Evolutionary conservation across 2,113 vertebrate species (phyloP).

Genomic region (Ancistrus triradiatus): DNA sequence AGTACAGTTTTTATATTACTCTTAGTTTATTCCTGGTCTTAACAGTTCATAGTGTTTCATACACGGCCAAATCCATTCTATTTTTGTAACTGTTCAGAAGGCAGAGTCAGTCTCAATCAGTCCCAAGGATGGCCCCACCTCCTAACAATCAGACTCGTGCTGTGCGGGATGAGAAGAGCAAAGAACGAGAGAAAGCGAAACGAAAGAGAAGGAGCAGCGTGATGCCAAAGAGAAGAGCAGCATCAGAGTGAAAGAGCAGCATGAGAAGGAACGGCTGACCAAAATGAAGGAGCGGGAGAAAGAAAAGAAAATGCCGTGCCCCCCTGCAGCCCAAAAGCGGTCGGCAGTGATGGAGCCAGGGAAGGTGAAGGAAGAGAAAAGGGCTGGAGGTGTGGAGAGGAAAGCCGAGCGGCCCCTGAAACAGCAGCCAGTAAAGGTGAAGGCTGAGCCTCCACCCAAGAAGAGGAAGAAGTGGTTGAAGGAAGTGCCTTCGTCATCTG

Average conservation of each 20-base stretch:
- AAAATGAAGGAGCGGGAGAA: slow-evolving; percentile 50
- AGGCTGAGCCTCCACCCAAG: slow-evolving; percentile 86
- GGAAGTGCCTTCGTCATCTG: slow-evolving; percentile 78
- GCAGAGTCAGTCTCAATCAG: not conserved
- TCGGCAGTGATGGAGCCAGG: slow-evolving; percentile 49
- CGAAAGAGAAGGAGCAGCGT: slow-evolving; percentile 50
- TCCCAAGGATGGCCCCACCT: not conserved
- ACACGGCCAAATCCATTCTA: no score
- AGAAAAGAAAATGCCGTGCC: slow-evolving; percentile 42
- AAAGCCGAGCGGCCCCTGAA: slow-evolving; percentile 64
- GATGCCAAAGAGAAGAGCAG: slow-evolving; percentile 60
- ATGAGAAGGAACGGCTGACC: slow-evolving; percentile 56
- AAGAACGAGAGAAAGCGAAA: slow-evolving; percentile 26
- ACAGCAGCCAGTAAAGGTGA: slow-evolving; percentile 73
- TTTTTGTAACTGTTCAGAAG: not conserved
- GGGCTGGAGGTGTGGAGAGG: slow-evolving; percentile 56
- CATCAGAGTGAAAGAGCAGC: slow-evolving; percentile 55
- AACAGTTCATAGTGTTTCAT: no score
- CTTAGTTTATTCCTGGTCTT: no score
- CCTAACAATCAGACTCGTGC: not conserved
- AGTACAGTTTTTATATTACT: no score
- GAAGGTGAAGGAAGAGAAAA: slow-evolving; percentile 63
- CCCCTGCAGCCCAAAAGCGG: not conserved
- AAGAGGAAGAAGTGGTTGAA: slow-evolving; percentile 92
- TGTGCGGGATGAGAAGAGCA: not conserved